Evolutionary conservation across 1,140 invertebrate species (phyloP), one percentile per base, ranked within the genome.

Genomic region (Ptiloglossa arizonensis): DNA sequence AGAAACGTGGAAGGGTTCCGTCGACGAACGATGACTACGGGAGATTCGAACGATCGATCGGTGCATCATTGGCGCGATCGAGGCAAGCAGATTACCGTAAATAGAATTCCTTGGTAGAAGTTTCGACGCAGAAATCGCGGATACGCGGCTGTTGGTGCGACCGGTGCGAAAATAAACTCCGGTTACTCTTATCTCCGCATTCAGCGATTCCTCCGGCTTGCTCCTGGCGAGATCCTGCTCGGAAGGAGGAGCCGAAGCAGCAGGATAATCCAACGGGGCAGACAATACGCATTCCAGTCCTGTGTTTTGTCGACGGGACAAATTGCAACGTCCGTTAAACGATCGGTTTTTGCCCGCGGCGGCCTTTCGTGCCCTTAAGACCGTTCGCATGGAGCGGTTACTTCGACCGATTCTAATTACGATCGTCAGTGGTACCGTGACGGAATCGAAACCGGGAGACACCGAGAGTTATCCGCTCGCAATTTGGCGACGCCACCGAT

Each of bases 291-390:
- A 91, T 92, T 91, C 89, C 90, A 68, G 67, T 68, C 73, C 73
- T 79, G 82, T 91, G 88, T 92, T 91, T 90, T 92, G 89, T 86
- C 88, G 83, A 81, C 79, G 81, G 88, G 89, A 91, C 91, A 91
- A 91, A 91, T 91, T 91, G 90, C 90, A 78, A 89, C 74, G 88
- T 87, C 87, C 86, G 88, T 85, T 91, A 90, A 91, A 90, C 87
- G 89, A 80, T 89, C 86, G 82, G 59, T 90, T 91, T 90, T 91
- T 89, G 83, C 67, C 59, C 62, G 73, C 76, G 76, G 68, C 76
- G 68, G 81, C 60, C 73, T 83, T 83, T 82, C 75, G 76, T 85
- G 57, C 48, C 75, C 83, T 80, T 57, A 60, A 86, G 64, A 64
- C 70, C 69, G 72, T 78, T 86, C 76, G 60, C 75, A 63, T 81